Evolutionary conservation across 2,113 vertebrate species (phyloP), one percentile per base, ranked within the genome.

Genomic region (Dolichallabes microphthalmus): DNA sequence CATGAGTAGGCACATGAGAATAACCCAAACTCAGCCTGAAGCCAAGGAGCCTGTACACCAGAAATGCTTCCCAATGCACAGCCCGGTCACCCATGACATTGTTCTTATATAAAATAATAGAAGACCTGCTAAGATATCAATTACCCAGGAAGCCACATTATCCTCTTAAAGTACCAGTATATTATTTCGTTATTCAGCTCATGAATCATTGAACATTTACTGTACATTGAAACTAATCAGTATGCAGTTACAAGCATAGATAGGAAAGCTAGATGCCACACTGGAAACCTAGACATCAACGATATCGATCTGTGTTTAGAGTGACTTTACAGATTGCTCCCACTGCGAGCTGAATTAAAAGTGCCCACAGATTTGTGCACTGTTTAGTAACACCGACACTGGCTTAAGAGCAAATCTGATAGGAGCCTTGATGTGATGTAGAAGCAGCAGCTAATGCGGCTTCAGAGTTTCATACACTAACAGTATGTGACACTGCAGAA

Each of bases 181-280:
- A 19, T 58, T 22, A 32, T 32, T 58, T 9, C 11, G 35, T 58
- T 58, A 58, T 78, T 58, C 17, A 22, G 9, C 15, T 57, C 35
- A 77, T 53, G 25, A 75, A 74, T 74, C 13, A 74, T 50, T 74
- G 10, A 39, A 45, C 12, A 45, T 73, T 73, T 75, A n/a, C n/a
- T n/a, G n/a, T n/a, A 52, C 22, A 0, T 12, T 74, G 22, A 53
- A 76, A 19, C 52, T 30, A 55, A 76, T 76, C 1, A 5, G 20
- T n/a, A n/a, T 74, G 39, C 71, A n/a, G 71, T 25, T 74, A 10
- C 35, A 22, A 39, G 19, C 69, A 73, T 73, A 25, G 35, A 39
- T 73, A 39, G 22, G 71, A 52, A 76, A 76, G n/a, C n/a, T 76
- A 10, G 45, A 76, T 78, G 22, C 75, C 53, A 32, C 12, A 78